These are phyloP conservation scores for Catocala fraxini DNA, from an alignment of 2,888 invertebrate genomes.

Conservation along the genomic window DNA sequence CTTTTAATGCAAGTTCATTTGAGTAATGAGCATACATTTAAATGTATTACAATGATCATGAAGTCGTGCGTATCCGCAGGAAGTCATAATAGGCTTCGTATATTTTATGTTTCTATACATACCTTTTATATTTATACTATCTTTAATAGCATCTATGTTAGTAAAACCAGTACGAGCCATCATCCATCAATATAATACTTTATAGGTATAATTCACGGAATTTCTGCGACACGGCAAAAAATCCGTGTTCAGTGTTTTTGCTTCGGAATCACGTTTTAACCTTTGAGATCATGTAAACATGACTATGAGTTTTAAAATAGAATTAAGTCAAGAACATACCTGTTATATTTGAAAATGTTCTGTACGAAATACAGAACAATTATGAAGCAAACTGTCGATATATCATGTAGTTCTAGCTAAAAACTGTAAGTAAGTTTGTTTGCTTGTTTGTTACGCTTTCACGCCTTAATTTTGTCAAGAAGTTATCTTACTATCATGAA, in stretches of 20 bases:
- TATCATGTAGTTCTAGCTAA: no score
- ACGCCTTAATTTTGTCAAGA: no score
- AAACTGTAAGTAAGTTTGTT: no score
- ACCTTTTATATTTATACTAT: slow-evolving; percentile 14
- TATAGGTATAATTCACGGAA: slow-evolving; percentile 8
- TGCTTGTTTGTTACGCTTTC: no score
- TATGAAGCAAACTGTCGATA: no score
- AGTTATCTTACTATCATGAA: no score
- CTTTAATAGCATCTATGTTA: slow-evolving; percentile 23
- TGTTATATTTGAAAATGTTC: background rate
- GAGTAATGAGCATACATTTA: no score
- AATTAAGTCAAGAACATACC: slow-evolving; percentile 13
- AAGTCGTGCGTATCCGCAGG: slow-evolving; percentile 20
- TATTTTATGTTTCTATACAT: slow-evolving; percentile 18
- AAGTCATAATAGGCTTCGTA: slow-evolving; percentile 21
- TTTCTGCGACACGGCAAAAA: slow-evolving; percentile 17
- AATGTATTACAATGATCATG: background rate
- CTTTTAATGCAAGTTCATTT: no score
- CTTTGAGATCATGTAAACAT: slow-evolving; percentile 24
- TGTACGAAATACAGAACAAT: no score
- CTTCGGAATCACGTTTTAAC: slow-evolving; percentile 21
- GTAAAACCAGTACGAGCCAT: slow-evolving; percentile 2
- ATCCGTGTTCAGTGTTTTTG: slow-evolving; percentile 13
- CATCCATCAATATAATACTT: background rate
- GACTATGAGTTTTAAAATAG: slow-evolving; percentile 27